A percentile compares a stretch with the other conserved stretches of the same genome.
Evolutionary conservation across 2,888 invertebrate species (phyloP).

Genomic region (Tetragonisca angustula): DNA sequence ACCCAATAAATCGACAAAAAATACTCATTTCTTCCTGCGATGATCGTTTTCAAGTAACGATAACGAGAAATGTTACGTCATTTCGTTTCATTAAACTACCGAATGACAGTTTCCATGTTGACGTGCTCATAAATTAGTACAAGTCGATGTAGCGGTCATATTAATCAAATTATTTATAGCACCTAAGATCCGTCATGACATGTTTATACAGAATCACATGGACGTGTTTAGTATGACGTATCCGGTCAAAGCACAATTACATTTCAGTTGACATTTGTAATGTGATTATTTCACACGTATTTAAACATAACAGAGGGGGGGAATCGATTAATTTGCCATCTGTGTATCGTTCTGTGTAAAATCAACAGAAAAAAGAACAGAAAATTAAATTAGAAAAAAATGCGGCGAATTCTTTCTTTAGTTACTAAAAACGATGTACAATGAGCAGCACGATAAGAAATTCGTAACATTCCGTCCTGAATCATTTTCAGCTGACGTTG

Average conservation of each 20-base stretch:
- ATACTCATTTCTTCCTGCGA: neutral
- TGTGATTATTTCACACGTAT: neutral
- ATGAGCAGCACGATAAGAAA: neutral
- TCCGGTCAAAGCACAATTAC: conserved; percentile 6
- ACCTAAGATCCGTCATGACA: neutral
- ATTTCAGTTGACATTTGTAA: neutral
- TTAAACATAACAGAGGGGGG: neutral
- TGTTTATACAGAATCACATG: conserved; percentile 18
- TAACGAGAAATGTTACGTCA: neutral
- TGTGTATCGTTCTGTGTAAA: neutral
- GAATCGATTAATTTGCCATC: neutral
- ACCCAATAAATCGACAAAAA: neutral
- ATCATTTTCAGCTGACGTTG: conserved; percentile 26
- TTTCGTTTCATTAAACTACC: neutral
- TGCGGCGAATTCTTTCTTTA: too few relatives aligned
- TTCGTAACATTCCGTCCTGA: neutral
- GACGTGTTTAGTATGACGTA: neutral
- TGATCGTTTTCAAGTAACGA: neutral
- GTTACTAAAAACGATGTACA: too few relatives aligned
- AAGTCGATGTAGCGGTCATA: conserved; percentile 30
- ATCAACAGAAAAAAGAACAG: neutral
- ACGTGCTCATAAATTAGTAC: neutral
- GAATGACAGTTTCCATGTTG: neutral
- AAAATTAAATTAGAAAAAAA: neutral
- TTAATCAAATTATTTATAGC: conserved; percentile 53